Percentiles rank a stretch among this genome's conserved stretches.
Evolutionary conservation across 2,797 vertebrate genomes (phyloP).

Genomic region (Sebastes trivittatus): DNA sequence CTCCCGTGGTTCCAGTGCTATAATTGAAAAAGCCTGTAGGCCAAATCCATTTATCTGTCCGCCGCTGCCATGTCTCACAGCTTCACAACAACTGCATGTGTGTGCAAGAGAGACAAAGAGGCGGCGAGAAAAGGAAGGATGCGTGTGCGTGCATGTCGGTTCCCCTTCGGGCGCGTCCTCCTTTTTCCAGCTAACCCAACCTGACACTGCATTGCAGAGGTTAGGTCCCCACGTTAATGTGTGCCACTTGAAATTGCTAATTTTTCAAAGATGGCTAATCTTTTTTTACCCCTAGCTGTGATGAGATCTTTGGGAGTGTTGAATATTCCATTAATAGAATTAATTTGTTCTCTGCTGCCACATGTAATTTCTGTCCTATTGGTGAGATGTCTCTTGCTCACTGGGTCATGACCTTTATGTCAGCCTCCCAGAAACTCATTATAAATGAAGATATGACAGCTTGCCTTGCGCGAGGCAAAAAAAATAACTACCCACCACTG

Average conservation of each 20-base stretch:
- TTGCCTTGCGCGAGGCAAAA: constrained; percentile 5
- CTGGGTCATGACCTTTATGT: constrained; percentile 71
- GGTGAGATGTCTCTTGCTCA: constrained; percentile 54
- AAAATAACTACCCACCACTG: neutral
- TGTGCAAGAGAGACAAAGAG: neutral
- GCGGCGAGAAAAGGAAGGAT: neutral
- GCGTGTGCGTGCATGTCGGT: constrained; percentile 16
- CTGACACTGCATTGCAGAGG: constrained; percentile 74
- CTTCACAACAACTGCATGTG: constrained; percentile 19
- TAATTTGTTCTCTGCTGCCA: constrained; percentile 77
- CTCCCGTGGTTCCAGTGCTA: constrained; percentile 42
- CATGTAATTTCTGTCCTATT: constrained; percentile 73
- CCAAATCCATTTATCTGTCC: constrained; percentile 79
- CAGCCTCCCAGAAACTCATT: constrained; percentile 65
- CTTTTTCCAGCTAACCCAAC: constrained; percentile 72
- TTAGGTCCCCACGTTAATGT: constrained; percentile 71
- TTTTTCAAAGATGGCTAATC: constrained; percentile 77
- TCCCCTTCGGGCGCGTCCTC: constrained; percentile 61
- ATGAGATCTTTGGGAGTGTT: constrained; percentile 72
- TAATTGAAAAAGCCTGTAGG: constrained; percentile 75
- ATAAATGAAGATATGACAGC: constrained; percentile 71
- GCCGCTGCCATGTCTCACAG: constrained; percentile 50
- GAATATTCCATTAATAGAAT: constrained; percentile 80
- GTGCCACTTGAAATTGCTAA: constrained; percentile 78
- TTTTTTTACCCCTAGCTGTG: constrained; percentile 74